phyloP scores from a whole-genome alignment of 2,113 vertebrate genomes.

The Empidonax traillii region DNA sequence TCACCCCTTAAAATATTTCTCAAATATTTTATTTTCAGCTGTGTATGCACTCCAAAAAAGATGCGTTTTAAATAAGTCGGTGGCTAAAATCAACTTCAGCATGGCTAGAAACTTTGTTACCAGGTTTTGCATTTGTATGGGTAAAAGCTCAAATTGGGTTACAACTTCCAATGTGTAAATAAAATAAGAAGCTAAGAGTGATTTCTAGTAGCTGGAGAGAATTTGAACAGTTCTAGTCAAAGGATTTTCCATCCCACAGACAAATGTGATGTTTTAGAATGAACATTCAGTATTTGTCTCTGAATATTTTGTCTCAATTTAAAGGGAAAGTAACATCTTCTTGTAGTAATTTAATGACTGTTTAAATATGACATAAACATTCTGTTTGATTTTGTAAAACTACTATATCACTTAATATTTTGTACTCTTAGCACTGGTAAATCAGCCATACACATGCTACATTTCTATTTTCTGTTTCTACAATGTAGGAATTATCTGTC shows the following conservation, averaged over 20 bases:
- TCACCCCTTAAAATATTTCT: not conserved
- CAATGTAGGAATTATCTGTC: not conserved
- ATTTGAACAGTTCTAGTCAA: not conserved
- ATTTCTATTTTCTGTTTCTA: not conserved
- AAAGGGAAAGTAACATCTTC: not conserved
- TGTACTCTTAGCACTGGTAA: not conserved
- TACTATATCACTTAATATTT: not conserved
- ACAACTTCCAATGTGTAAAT: not conserved
- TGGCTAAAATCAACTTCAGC: not conserved
- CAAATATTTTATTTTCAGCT: not conserved
- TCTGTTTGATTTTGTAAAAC: not conserved
- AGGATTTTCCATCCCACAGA: not conserved
- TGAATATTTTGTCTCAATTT: not conserved
- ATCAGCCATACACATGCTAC: not conserved
- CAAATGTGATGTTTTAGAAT: not conserved
- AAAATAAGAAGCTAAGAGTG: not conserved
- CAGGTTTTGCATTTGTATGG: not conserved
- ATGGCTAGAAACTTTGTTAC: not conserved
- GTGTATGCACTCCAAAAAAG: not conserved
- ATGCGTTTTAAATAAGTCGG: not conserved
- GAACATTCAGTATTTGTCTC: not conserved
- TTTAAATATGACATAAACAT: not conserved
- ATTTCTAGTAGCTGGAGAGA: not conserved
- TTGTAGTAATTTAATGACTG: not conserved
- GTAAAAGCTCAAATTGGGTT: not conserved